Evolutionary conservation across 2,113 vertebrate species (phyloP).

Genomic region (Castor canadensis): DNA sequence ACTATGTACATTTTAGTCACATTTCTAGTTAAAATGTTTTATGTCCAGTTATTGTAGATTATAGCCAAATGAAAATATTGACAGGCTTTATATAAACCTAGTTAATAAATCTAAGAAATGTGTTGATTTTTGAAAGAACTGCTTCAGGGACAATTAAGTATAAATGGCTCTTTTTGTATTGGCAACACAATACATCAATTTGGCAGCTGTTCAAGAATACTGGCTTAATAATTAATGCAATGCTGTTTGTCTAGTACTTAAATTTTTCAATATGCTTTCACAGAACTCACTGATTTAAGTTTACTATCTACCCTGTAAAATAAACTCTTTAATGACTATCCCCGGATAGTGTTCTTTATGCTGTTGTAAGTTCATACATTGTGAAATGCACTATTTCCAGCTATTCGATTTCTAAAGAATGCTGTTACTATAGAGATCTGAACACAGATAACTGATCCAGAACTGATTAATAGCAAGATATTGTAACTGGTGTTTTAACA

Average conservation of each 20-base stretch:
- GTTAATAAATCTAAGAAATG: conserved; percentile 13
- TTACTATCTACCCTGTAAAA: not conserved
- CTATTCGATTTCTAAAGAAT: conserved; percentile 9
- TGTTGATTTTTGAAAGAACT: conserved; percentile 25
- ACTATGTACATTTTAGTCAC: not conserved
- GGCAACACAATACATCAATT: conserved; percentile 37
- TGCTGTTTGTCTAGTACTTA: not conserved
- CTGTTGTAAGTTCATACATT: not conserved
- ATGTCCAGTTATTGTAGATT: not conserved
- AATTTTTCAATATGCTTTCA: not conserved
- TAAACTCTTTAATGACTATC: not conserved
- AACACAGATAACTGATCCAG: not conserved
- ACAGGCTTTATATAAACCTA: not conserved
- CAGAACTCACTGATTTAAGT: not conserved
- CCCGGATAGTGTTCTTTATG: not conserved
- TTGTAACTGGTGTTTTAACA: conserved; percentile 28
- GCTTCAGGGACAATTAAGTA: conserved; percentile 26
- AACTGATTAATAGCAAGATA: not conserved
- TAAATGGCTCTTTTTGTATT: conserved; percentile 30
- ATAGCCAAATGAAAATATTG: conserved; percentile 44
- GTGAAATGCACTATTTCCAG: not conserved
- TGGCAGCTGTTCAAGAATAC: conserved; percentile 23
- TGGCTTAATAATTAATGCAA: conserved; percentile 31
- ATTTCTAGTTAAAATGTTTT: not conserved
- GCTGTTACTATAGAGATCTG: not conserved